These are phyloP conservation scores for Menura novaehollandiae DNA, from an alignment of 2,113 vertebrate species.

Conservation along the genomic window DNA sequence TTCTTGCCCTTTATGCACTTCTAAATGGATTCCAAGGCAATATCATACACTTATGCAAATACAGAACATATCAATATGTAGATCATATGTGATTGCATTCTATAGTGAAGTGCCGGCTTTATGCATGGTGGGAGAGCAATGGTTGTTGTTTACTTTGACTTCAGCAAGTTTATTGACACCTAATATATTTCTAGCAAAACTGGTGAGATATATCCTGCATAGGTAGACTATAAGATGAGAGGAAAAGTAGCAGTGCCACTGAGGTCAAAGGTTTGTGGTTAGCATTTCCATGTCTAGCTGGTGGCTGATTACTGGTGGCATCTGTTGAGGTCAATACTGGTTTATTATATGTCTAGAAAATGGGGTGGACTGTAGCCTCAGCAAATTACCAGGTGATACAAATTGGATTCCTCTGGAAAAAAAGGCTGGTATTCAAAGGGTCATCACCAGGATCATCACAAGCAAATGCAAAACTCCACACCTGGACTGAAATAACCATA, in stretches of 20 bases:
- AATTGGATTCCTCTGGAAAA: neutral
- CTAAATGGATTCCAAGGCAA: neutral
- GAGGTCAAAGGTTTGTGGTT: neutral
- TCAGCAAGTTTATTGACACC: neutral
- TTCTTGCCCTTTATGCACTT: neutral
- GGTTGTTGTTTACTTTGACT: neutral
- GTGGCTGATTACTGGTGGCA: neutral
- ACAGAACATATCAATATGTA: neutral
- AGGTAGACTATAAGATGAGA: neutral
- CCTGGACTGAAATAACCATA: neutral
- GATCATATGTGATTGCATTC: neutral
- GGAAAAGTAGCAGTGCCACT: neutral
- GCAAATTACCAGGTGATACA: neutral
- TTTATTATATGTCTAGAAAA: neutral
- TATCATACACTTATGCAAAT: neutral
- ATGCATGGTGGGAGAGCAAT: neutral
- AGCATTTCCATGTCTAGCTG: neutral
- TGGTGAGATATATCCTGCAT: neutral
- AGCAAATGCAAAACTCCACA: neutral
- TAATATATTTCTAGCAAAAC: neutral
- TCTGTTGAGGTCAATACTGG: neutral
- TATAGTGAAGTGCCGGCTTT: neutral
- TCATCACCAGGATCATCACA: neutral
- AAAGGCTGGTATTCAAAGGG: neutral
- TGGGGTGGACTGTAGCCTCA: neutral